Percentiles rank a stretch among this genome's conserved stretches.
Evolutionary conservation across 2,113 vertebrate genomes (phyloP).

Genomic region (Osmerus eperlanus): DNA sequence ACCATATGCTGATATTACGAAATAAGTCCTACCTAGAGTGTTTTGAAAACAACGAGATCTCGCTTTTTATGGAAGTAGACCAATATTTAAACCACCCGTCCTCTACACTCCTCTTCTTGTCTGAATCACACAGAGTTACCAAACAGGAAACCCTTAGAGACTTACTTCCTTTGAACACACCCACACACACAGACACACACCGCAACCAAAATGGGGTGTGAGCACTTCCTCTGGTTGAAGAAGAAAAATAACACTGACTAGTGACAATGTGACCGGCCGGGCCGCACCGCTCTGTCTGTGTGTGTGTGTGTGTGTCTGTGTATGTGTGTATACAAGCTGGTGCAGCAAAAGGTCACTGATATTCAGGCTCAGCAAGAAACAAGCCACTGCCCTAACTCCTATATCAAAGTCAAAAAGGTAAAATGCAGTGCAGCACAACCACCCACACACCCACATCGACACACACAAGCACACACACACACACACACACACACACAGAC

Average conservation of each 20-base stretch:
- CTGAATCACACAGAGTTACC: not conserved
- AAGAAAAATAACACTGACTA: not conserved
- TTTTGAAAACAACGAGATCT: not conserved
- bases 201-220: not conserved
- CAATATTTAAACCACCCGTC: not conserved
- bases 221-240: not conserved
- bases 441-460: slow-evolving; percentile 3
- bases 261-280: not conserved
- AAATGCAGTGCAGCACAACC: slow-evolving; percentile 34
- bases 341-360: not conserved
- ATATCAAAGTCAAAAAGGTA: slow-evolving; percentile 36
- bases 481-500: slow-evolving; percentile 4
- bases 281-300: not conserved
- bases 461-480: slow-evolving; percentile 1
- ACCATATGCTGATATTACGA: not conserved
- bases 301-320: not conserved
- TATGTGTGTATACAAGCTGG: not conserved
- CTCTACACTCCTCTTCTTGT: not conserved
- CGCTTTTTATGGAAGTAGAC: not conserved
- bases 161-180: not conserved
- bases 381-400: not conserved
- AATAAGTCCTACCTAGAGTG: not conserved
- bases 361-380: not conserved
- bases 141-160: not conserved
- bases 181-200: not conserved